Conservation (phyloP, 2,888 invertebrate genomes). For the Orchesellides sinensis region DNA sequence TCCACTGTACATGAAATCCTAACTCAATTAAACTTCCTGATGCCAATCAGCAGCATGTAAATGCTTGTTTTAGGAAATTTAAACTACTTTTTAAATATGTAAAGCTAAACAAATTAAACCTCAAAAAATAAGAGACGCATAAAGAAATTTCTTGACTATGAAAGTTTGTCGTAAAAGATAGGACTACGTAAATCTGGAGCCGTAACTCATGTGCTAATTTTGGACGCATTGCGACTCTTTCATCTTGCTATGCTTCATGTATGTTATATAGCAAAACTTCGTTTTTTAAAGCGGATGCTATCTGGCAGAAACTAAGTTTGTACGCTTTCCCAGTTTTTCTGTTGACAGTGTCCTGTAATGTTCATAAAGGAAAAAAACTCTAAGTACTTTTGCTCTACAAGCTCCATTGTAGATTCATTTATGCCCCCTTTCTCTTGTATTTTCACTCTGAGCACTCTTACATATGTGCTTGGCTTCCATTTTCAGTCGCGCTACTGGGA, state of each 20-base stretch:
- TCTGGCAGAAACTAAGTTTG: slow-evolving; percentile 59
- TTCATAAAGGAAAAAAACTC: slow-evolving; percentile 13
- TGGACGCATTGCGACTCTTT: slow-evolving; percentile 66
- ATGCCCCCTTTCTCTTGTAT: slow-evolving; percentile 17
- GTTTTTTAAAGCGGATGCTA: slow-evolving; percentile 56
- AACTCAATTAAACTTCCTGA: slow-evolving; percentile 9
- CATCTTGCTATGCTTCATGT: slow-evolving; percentile 9
- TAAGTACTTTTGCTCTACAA: slow-evolving; percentile 23
- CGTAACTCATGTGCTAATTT: slow-evolving; percentile 66
- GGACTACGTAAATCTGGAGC: slow-evolving; percentile 41
- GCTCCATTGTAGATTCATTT: slow-evolving; percentile 18
- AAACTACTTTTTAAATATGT: slow-evolving; percentile 50
- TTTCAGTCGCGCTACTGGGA: not conserved
- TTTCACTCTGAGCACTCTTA: slow-evolving; percentile 5
- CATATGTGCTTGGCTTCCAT: slow-evolving; percentile 29
- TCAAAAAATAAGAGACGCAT: slow-evolving; percentile 56
- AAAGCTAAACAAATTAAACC: slow-evolving; percentile 48
- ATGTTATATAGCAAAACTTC: not conserved
- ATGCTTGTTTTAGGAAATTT: slow-evolving; percentile 10
- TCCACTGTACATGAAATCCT: too few relatives aligned
- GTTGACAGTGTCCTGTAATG: slow-evolving; percentile 63
- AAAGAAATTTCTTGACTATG: slow-evolving; percentile 37
- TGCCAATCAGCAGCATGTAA: slow-evolving; percentile 23
- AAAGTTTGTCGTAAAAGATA: not conserved
- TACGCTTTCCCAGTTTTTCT: slow-evolving; percentile 31